Percentiles rank a stretch among this genome's conserved stretches.
These are phyloP conservation scores for Eristalis pertinax DNA, from an alignment of 2,888 invertebrate genomes.

Conservation along the genomic window DNA sequence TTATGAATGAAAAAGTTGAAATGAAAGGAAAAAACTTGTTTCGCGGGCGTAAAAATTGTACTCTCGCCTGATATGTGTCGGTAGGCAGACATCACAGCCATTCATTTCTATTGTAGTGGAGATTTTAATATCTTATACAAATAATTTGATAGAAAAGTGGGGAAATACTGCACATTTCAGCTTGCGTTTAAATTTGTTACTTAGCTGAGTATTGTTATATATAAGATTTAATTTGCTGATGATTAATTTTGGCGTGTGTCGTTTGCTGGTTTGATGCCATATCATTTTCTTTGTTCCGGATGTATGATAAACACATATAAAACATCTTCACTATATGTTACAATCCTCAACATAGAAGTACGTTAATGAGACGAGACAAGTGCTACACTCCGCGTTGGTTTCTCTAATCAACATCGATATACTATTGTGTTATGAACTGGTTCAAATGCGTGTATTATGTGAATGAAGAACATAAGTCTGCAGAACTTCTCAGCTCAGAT, in stretches of 20 bases:
- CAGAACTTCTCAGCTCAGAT: too few species aligned
- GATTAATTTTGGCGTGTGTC: background rate
- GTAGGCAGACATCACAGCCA: constrained; percentile 47
- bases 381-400: too few species aligned
- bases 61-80: constrained; percentile 36
- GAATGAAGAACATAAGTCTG: too few species aligned
- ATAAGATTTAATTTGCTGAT: background rate
- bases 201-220: background rate
- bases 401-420: too few species aligned
- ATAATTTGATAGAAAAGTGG: background rate
- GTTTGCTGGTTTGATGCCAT: background rate
- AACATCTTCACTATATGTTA: background rate
- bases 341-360: background rate
- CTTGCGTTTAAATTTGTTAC: background rate
- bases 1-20: constrained; percentile 53
- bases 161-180: background rate
- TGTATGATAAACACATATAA: background rate
- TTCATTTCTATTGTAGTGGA: constrained; percentile 9
- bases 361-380: background rate
- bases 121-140: constrained; percentile 14
- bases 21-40: constrained; percentile 57
- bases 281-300: too few species aligned
- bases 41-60: constrained; percentile 57
- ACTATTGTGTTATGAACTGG: too few species aligned
- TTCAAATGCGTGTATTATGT: too few species aligned